Conservation (phyloP, 2,888 invertebrate species). For the Homarus gammarus region DNA sequence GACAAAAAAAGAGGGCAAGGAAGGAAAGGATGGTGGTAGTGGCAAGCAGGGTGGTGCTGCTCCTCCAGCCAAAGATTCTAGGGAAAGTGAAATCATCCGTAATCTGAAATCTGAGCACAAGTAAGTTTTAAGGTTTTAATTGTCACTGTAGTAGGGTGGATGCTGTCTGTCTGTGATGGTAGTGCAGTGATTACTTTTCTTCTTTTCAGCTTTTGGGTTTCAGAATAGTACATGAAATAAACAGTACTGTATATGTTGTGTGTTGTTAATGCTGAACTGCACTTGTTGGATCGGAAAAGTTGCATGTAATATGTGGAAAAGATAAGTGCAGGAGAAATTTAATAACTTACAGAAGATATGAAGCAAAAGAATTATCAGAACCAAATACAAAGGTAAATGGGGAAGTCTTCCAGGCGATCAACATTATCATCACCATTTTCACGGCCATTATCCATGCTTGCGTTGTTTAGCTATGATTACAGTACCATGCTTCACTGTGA, state of each 20-base stretch:
- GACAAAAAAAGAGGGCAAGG: slow-evolving; percentile 78
- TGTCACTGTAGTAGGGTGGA: background rate
- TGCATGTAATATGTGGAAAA: background rate
- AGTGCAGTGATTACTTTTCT: background rate
- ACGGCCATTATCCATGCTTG: too few species aligned
- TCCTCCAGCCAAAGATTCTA: slow-evolving; percentile 81
- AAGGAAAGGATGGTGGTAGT: slow-evolving; percentile 45
- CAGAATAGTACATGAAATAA: too few species aligned
- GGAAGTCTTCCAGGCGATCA: too few species aligned
- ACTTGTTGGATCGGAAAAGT: too few species aligned
- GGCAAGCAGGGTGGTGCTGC: slow-evolving; percentile 82
- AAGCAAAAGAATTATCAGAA: too few species aligned
- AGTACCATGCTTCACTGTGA: too few species aligned
- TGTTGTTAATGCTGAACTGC: too few species aligned
- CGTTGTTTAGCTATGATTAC: too few species aligned
- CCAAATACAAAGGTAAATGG: too few species aligned
- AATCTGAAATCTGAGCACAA: slow-evolving; percentile 95
- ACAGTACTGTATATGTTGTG: too few species aligned
- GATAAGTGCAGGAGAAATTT: background rate
- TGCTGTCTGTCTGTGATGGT: background rate
- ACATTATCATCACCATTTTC: too few species aligned
- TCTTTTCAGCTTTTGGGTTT: background rate
- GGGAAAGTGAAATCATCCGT: slow-evolving; percentile 87
- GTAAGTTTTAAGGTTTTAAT: slow-evolving; percentile 81
- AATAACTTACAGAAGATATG: background rate